A percentile compares a stretch with the other conserved stretches of the same genome.
phyloP scores from a whole-genome alignment of 2,797 vertebrate genomes.

The Cercopithecus petaurista region DNA sequence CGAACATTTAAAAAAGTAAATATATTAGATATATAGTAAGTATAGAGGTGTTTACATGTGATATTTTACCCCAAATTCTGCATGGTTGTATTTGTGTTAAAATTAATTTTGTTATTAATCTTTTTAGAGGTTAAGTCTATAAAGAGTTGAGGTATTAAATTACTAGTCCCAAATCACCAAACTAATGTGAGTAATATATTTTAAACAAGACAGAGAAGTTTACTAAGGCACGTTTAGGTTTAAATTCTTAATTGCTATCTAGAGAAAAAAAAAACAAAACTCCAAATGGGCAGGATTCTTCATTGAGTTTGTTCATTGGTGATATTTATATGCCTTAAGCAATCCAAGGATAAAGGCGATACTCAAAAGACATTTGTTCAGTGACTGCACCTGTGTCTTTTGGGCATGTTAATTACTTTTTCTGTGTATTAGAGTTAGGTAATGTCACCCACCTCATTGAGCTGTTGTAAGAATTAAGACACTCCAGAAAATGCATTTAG shows the following conservation, averaged over 20 bases:
- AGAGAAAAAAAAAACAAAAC: background rate
- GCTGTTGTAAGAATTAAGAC: background rate
- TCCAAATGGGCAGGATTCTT: fast-evolving
- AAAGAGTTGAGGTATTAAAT: background rate
- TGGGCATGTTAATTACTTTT: background rate
- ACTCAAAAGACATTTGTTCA: background rate
- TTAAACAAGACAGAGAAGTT: background rate
- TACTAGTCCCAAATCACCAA: background rate
- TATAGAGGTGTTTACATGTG: background rate
- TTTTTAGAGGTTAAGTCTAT: background rate
- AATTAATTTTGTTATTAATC: background rate
- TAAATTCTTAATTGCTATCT: background rate
- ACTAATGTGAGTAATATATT: background rate
- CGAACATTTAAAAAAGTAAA: background rate
- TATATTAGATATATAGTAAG: background rate
- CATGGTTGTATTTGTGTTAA: background rate
- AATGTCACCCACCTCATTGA: background rate
- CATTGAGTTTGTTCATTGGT: background rate
- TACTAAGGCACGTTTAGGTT: background rate
- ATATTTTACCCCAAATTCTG: background rate
- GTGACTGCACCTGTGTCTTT: background rate
- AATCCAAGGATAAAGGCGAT: background rate
- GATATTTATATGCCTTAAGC: background rate
- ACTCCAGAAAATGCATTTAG: background rate
- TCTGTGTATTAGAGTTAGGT: background rate